These are phyloP conservation scores for Petroica traversi DNA, from an alignment of 2,113 vertebrate species.

Conservation along the genomic window DNA sequence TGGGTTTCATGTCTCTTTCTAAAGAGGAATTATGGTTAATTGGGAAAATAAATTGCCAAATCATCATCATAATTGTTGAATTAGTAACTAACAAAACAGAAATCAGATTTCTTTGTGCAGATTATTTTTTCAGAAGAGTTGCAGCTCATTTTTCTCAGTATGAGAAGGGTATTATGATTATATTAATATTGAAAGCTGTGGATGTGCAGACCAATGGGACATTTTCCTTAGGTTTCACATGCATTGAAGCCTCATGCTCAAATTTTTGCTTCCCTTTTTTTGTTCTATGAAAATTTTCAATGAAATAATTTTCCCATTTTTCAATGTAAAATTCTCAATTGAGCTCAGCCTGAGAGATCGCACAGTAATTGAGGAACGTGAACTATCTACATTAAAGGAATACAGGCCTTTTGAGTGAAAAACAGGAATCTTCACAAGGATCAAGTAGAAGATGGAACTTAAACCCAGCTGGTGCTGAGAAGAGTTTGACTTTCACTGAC, in stretches of 20 bases:
- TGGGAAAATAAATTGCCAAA: not conserved
- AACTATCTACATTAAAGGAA: not conserved
- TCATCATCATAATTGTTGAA: not conserved
- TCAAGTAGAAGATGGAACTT: not conserved
- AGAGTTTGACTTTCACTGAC: not conserved
- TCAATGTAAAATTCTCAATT: not conserved
- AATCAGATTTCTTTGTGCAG: not conserved
- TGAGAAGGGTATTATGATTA: not conserved
- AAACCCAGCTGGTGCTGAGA: not conserved
- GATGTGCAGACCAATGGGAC: fast-evolving
- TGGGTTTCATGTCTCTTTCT: not conserved
- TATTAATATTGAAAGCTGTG: not conserved
- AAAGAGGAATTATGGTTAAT: not conserved
- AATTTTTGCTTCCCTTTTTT: not conserved
- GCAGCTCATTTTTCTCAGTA: not conserved
- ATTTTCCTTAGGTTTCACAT: not conserved
- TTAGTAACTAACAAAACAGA: not conserved
- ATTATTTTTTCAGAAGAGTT: not conserved
- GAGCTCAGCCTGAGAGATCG: not conserved
- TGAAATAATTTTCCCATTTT: not conserved
- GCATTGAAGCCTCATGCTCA: not conserved
- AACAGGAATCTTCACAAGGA: not conserved
- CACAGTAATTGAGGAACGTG: not conserved
- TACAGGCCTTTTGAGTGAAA: not conserved
- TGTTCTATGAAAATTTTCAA: not conserved